Conservation (phyloP, 2,797 vertebrate genomes). For the Fratercula arctica region DNA sequence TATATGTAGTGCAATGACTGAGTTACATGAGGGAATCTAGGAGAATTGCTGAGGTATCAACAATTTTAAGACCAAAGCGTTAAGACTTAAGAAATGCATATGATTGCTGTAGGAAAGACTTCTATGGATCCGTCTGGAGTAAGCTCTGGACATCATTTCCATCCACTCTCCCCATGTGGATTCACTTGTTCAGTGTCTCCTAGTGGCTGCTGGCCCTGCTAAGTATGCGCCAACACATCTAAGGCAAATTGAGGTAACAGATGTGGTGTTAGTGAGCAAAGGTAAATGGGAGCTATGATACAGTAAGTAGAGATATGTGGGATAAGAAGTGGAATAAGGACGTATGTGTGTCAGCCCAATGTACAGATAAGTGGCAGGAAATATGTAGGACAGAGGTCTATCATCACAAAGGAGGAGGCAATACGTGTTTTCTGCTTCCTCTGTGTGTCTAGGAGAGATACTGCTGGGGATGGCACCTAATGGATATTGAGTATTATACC, state of each 20-base stretch:
- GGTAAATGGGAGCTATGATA: neutral
- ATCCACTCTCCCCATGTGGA: rapidly evolving
- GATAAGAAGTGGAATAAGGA: neutral
- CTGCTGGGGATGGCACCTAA: neutral
- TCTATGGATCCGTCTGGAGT: neutral
- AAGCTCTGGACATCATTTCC: neutral
- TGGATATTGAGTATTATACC: neutral
- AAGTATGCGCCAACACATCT: neutral
- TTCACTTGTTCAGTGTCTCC: neutral
- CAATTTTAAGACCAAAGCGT: neutral
- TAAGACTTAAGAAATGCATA: neutral
- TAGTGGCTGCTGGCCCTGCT: neutral
- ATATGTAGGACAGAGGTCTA: neutral
- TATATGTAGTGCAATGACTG: neutral
- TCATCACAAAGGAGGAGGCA: neutral
- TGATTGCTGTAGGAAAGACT: neutral
- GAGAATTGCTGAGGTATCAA: neutral
- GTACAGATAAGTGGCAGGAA: neutral
- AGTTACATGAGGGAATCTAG: neutral
- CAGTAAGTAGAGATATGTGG: neutral
- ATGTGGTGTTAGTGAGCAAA: neutral
- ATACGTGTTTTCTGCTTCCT: neutral
- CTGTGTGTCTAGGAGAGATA: neutral
- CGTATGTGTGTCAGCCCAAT: rapidly evolving
- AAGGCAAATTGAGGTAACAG: neutral